These are phyloP conservation scores for Flabesymbios commensalis DNA, from an alignment of 2,888 invertebrate species.

Conservation along the genomic window DNA sequence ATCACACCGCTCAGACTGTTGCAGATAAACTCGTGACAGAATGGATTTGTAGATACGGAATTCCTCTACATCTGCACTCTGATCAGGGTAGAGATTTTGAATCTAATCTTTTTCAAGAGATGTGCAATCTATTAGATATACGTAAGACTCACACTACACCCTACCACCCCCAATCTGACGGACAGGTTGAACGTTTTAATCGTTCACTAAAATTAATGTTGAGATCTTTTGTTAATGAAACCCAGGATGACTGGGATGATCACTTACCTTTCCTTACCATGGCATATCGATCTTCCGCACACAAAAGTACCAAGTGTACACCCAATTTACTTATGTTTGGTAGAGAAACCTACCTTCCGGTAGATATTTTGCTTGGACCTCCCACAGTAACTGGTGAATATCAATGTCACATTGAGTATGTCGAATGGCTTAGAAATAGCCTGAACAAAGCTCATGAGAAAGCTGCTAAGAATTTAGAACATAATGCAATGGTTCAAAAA, in stretches of 20 bases:
- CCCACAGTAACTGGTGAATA: not conserved
- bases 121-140: slow-evolving; percentile 29
- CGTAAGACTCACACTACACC: slow-evolving; percentile 34
- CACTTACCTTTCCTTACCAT: slow-evolving; percentile 26
- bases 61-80: slow-evolving; percentile 27
- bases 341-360: slow-evolving; percentile 25
- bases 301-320: slow-evolving; percentile 25
- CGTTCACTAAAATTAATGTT: slow-evolving; percentile 28
- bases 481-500: not conserved
- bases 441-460: not conserved
- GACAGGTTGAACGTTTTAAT: slow-evolving; percentile 32
- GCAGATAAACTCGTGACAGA: slow-evolving; percentile 33
- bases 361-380: slow-evolving; percentile 26
- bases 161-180: slow-evolving; percentile 30
- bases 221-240: slow-evolving; percentile 12
- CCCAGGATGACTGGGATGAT: slow-evolving; percentile 33
- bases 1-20: slow-evolving; percentile 28
- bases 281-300: slow-evolving; percentile 27
- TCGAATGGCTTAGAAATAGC: slow-evolving; percentile 1
- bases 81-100: slow-evolving; percentile 37
- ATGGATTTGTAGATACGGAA: slow-evolving; percentile 26
- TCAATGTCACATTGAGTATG: not conserved
- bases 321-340: slow-evolving; percentile 31
- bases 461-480: not conserved
- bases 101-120: slow-evolving; percentile 22